Percentiles rank a stretch among this genome's conserved stretches.
These are phyloP conservation scores for Nysson spinosus DNA, from an alignment of 2,888 invertebrate species.

Conservation along the genomic window DNA sequence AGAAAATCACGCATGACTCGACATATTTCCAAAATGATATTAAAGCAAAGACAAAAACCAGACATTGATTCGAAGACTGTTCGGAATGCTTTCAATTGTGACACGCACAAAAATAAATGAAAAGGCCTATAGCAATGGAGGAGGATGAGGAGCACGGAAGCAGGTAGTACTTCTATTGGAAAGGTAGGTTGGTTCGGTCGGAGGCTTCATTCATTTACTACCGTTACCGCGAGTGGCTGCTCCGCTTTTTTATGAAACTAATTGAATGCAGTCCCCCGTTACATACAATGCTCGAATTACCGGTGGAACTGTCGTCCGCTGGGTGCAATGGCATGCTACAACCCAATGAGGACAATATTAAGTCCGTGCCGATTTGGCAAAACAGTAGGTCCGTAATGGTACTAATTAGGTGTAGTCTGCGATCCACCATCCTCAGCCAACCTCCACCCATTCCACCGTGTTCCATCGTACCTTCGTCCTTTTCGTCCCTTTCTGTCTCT, in stretches of 20 bases:
- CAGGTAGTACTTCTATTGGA: constrained; percentile 11
- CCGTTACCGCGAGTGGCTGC: constrained; percentile 63
- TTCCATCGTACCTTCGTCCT: constrained; percentile 17
- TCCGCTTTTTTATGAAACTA: constrained; percentile 68
- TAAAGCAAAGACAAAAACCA: too few relatives aligned
- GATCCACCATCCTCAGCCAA: constrained; percentile 30
- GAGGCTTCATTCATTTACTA: constrained; percentile 64
- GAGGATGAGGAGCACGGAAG: constrained; percentile 31
- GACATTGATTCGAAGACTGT: too few relatives aligned
- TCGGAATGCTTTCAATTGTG: too few relatives aligned
- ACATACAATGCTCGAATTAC: constrained; percentile 66
- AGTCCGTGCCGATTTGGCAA: constrained; percentile 66
- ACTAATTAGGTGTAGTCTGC: constrained; percentile 70
- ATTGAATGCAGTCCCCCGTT: constrained; percentile 68
- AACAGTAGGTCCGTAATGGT: constrained; percentile 66
- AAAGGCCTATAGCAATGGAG: too few relatives aligned
- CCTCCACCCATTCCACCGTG: constrained; percentile 16
- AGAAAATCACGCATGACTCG: too few relatives aligned
- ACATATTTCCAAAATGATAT: too few relatives aligned
- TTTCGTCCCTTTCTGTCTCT: constrained; percentile 14
- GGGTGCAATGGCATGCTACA: constrained; percentile 11
- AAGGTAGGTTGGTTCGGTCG: constrained; percentile 23
- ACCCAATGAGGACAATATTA: constrained; percentile 64
- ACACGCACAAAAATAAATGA: too few relatives aligned
- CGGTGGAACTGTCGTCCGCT: constrained; percentile 63